Conservation (phyloP, 1,140 invertebrate genomes). For the Lysiphlebus fabarum region DNA sequence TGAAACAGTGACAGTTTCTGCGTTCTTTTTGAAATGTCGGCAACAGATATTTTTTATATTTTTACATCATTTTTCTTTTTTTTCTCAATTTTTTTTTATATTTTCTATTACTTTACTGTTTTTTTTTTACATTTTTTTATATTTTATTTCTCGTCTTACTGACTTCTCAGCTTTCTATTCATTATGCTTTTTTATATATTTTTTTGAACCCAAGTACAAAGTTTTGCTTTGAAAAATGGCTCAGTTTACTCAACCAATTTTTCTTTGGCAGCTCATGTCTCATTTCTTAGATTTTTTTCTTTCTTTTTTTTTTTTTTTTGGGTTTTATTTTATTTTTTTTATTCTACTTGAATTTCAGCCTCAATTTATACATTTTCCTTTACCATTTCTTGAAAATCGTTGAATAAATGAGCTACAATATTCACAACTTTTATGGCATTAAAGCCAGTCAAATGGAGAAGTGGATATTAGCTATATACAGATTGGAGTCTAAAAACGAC, state of each 20-base stretch:
- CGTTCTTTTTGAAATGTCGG: conserved; percentile 8
- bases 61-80: conserved; percentile 13
- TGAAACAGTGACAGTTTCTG: conserved; percentile 6
- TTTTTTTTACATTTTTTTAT: conserved; percentile 13
- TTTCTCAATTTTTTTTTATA: conserved; percentile 5
- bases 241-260: conserved; percentile 13
- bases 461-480: too few relatives aligned
- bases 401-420: not conserved
- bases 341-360: not conserved
- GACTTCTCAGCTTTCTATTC: not conserved
- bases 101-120: conserved; percentile 3
- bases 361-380: conserved; percentile 1
- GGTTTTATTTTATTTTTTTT: not conserved
- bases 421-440: not conserved
- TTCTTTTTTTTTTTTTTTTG: not conserved
- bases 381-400: not conserved
- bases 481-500: too few relatives aligned
- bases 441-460: too few relatives aligned
- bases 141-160: conserved; percentile 7
- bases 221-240: conserved; percentile 18
- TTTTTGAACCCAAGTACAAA: too few relatives aligned
- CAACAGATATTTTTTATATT: not conserved
- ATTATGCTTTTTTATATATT: too few relatives aligned
- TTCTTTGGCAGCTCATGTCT: not conserved
- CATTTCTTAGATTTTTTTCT: conserved; percentile 6